phyloP scores from a whole-genome alignment of 2,113 vertebrate genomes.

The Leptocoma aspasia region DNA sequence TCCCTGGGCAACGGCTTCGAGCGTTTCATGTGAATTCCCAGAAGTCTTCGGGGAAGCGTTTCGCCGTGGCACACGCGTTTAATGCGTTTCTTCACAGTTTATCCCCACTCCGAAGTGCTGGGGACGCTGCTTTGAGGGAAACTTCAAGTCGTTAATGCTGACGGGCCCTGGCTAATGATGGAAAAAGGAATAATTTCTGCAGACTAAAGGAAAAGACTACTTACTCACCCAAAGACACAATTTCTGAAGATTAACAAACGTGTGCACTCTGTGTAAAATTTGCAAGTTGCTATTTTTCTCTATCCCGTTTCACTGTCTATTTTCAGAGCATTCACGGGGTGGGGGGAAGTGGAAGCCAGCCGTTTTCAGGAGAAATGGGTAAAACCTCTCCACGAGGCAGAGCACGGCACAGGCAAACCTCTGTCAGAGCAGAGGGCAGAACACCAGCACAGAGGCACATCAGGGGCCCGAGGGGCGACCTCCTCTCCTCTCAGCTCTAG shows the following conservation, averaged over 20 bases:
- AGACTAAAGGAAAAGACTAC: neutral
- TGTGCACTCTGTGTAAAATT: neutral
- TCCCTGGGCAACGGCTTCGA: neutral
- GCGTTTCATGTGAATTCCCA: neutral
- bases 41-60: neutral
- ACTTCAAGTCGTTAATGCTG: neutral
- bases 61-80: fast-evolving
- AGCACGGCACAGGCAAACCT: fast-evolving
- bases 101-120: neutral
- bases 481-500: neutral
- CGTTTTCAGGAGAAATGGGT: fast-evolving
- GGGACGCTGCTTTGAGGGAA: neutral
- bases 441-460: neutral
- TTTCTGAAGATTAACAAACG: neutral
- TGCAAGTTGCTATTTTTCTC: too few species aligned
- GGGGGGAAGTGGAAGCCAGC: neutral
- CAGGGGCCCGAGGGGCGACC: fast-evolving
- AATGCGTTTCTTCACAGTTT: neutral
- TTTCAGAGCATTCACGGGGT: neutral
- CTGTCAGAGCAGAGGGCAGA: neutral
- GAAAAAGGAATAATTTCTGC: neutral
- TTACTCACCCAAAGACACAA: neutral
- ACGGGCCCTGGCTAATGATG: neutral
- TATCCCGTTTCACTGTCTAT: neutral
- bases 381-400: fast-evolving